Evolutionary conservation across 2,888 invertebrate genomes (phyloP).

Genomic region (Spisula subtruncata): DNA sequence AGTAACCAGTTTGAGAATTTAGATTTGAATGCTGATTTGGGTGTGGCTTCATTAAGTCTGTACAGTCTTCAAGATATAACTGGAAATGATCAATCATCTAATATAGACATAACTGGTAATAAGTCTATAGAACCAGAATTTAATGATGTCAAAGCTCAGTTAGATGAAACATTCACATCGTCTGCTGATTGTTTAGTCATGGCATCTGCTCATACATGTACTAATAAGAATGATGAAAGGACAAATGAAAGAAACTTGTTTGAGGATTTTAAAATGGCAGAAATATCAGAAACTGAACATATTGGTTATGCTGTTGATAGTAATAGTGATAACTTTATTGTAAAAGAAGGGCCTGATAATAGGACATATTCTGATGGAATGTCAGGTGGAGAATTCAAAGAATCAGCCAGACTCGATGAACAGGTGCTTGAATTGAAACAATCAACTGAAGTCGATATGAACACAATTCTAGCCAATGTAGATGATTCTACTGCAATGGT

Average conservation of each 20-base stretch:
- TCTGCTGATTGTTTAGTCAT: background rate
- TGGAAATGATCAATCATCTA: background rate
- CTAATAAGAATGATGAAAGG: background rate
- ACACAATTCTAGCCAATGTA: background rate
- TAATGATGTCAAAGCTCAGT: background rate
- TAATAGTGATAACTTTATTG: background rate
- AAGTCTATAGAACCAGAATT: background rate
- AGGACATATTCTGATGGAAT: background rate
- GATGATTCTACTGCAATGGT: too few species aligned
- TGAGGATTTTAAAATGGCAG: background rate
- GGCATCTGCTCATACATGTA: background rate
- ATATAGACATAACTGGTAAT: background rate
- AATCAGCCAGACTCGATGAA: background rate
- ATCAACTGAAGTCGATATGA: background rate
- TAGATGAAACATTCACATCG: background rate
- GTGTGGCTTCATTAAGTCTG: background rate
- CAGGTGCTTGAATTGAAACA: background rate
- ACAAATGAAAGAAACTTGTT: background rate
- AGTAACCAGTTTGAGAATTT: background rate
- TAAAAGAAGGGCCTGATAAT: background rate
- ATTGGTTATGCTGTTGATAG: background rate
- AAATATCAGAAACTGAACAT: background rate
- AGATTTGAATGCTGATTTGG: background rate
- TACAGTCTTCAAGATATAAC: background rate
- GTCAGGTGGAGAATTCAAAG: background rate